These are phyloP conservation scores for Acrocephalus arundinaceus DNA, from an alignment of 2,113 vertebrate genomes.

Conservation along the genomic window DNA sequence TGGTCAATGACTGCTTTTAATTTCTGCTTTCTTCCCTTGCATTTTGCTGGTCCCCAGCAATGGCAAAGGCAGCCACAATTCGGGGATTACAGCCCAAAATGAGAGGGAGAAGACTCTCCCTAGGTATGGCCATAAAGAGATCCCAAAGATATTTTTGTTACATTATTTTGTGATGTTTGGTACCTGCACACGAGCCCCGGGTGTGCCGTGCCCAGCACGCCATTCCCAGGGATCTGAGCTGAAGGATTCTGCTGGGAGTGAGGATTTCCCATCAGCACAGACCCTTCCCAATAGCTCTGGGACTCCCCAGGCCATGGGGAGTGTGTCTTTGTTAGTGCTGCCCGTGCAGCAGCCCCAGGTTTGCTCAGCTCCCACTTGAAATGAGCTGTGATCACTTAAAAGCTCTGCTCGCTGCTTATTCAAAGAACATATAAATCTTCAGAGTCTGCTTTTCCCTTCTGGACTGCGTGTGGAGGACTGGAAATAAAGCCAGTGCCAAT, in stretches of 20 bases:
- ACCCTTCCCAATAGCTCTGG: fast-evolving
- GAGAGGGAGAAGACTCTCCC: no score
- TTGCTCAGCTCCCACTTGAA: not conserved
- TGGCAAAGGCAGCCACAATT: fast-evolving
- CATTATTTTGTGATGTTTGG: fast-evolving
- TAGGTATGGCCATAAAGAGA: no score
- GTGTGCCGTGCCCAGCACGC: not conserved
- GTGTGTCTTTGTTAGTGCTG: not conserved
- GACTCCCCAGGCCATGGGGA: not conserved
- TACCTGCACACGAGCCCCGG: fast-evolving
- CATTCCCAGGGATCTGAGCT: not conserved
- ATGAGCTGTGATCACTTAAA: not conserved
- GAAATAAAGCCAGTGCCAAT: constrained; percentile 23
- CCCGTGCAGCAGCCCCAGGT: not conserved
- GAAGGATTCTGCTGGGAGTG: not conserved
- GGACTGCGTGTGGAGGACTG: not conserved
- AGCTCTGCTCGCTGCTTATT: not conserved
- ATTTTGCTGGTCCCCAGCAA: not conserved
- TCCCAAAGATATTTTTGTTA: not conserved
- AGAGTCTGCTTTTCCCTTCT: not conserved
- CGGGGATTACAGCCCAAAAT: not conserved
- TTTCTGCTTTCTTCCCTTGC: not conserved
- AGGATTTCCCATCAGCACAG: not conserved
- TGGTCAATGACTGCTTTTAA: not conserved
- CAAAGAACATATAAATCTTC: not conserved